Evolutionary conservation across 2,797 vertebrate genomes (phyloP).

Genomic region (Macropus fuliginosus): DNA sequence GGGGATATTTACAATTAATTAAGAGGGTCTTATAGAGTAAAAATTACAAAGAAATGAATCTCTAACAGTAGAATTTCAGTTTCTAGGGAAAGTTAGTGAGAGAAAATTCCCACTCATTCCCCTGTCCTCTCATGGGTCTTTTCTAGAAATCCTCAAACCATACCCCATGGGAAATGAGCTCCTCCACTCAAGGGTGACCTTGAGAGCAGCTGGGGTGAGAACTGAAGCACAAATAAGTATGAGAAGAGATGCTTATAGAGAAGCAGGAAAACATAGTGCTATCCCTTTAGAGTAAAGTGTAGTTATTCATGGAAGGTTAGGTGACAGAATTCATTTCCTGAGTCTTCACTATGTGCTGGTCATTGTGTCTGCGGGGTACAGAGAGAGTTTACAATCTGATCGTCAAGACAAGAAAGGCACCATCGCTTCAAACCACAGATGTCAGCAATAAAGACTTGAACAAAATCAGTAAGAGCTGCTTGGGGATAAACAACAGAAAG

Average conservation of each 20-base stretch:
- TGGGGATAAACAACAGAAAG: background rate
- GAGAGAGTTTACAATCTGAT: background rate
- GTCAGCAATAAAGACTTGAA: background rate
- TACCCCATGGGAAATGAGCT: background rate
- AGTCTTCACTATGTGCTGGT: background rate
- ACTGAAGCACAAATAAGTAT: background rate
- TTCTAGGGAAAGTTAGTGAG: background rate
- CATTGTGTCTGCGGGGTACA: background rate
- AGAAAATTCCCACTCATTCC: background rate
- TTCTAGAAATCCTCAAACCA: background rate
- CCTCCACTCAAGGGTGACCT: background rate
- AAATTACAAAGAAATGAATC: background rate
- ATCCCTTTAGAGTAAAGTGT: background rate
- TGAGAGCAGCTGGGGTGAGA: background rate
- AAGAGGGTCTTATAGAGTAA: background rate
- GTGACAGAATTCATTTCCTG: background rate
- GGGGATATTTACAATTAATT: constrained; percentile 7
- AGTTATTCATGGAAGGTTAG: background rate
- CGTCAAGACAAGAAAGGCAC: background rate
- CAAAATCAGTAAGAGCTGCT: background rate
- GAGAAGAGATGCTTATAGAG: background rate
- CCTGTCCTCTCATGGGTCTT: background rate
- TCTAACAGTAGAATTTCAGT: background rate
- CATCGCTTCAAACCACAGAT: background rate
- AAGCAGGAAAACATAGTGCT: background rate